Evolutionary conservation across 1,140 invertebrate genomes (phyloP).

Genomic region (Drosophila simulans): DNA sequence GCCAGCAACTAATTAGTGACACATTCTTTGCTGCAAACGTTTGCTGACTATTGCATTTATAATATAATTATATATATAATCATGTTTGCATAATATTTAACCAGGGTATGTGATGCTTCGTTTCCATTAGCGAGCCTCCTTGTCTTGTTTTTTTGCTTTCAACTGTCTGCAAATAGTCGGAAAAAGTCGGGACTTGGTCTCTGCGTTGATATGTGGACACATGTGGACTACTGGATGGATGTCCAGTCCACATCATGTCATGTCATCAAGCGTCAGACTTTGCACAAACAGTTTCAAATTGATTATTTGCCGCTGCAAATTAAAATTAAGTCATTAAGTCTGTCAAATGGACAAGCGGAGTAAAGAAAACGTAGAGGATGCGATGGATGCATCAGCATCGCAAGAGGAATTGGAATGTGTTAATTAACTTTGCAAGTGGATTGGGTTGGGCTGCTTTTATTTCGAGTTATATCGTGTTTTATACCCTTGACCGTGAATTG

Average conservation of each 20-base stretch:
- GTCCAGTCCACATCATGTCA: constrained; percentile 49
- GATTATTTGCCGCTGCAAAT: constrained; percentile 79
- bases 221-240: constrained; percentile 48
- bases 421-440: constrained; percentile 57
- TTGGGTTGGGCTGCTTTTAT: constrained; percentile 1
- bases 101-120: neutral
- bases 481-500: constrained; percentile 5
- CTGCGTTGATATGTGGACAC: constrained; percentile 63
- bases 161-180: constrained; percentile 54
- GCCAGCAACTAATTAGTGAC: neutral
- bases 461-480: neutral
- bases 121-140: neutral
- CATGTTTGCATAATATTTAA: neutral
- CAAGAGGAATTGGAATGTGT: constrained; percentile 20
- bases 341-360: constrained; percentile 47
- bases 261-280: constrained; percentile 78
- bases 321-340: constrained; percentile 79
- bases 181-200: constrained; percentile 34
- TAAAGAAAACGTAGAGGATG: constrained; percentile 22
- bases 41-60: too few relatives aligned
- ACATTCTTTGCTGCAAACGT: neutral
- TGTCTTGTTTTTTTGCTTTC: constrained; percentile 24
- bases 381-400: constrained; percentile 11
- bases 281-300: constrained; percentile 81
- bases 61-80: too few relatives aligned